Evolutionary conservation across 1,140 invertebrate genomes (phyloP).

Genomic region (Chlorops oryzae): DNA sequence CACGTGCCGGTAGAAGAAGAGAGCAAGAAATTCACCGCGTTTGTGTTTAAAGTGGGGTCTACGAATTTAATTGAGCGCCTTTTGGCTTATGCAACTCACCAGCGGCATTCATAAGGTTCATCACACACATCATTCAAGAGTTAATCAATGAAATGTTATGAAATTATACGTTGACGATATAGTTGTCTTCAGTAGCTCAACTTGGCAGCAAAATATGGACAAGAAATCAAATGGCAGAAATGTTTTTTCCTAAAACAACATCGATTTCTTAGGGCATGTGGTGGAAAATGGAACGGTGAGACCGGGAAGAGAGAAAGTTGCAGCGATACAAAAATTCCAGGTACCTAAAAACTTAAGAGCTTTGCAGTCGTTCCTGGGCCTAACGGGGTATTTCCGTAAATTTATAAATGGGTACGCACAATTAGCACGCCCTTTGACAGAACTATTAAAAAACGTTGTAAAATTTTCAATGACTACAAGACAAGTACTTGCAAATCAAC

Average conservation of each 20-base stretch:
- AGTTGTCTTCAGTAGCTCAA: slow-evolving; percentile 11
- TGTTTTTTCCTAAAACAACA: slow-evolving; percentile 24
- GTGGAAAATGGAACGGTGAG: slow-evolving; percentile 20
- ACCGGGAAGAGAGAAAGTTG: slow-evolving; percentile 27
- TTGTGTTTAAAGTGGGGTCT: neutral
- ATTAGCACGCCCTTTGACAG: too few relatives aligned
- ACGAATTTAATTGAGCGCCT: slow-evolving; percentile 3
- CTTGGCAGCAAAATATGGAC: slow-evolving; percentile 28
- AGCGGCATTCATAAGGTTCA: slow-evolving; percentile 47
- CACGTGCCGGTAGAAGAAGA: slow-evolving; percentile 5
- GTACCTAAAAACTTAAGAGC: too few relatives aligned
- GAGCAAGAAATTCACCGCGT: slow-evolving; percentile 7
- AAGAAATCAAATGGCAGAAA: slow-evolving; percentile 43
- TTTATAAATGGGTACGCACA: too few relatives aligned
- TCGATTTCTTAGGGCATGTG: slow-evolving; percentile 38
- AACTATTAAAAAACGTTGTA: too few relatives aligned
- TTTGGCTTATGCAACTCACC: slow-evolving; percentile 3
- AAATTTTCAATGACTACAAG: too few relatives aligned
- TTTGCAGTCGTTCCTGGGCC: too few relatives aligned
- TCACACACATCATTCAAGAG: slow-evolving; percentile 25
- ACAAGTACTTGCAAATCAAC: too few relatives aligned
- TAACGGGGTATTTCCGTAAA: too few relatives aligned
- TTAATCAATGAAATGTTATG: slow-evolving; percentile 5
- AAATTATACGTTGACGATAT: slow-evolving; percentile 11
- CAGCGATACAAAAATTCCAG: too few relatives aligned